A percentile compares a stretch with the other conserved stretches of the same genome.
These are phyloP conservation scores for Notospermus geniculatus DNA, from an alignment of 1,140 invertebrate genomes.

Conservation along the genomic window DNA sequence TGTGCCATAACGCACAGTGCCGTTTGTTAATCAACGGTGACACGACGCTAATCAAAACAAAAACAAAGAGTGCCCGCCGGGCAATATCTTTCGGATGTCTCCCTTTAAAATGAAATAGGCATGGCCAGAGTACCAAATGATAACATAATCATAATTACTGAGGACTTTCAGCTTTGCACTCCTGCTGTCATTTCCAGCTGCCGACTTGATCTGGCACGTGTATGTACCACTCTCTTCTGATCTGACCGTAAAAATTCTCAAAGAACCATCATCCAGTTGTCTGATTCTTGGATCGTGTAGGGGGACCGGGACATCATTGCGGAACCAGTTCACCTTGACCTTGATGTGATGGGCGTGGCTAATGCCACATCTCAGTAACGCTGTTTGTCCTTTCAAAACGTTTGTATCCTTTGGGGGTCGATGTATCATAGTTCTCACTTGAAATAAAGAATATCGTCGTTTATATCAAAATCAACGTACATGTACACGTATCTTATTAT, in stretches of 20 bases:
- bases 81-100: too few relatives aligned
- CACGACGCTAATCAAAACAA: too few relatives aligned
- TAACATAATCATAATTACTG: too few relatives aligned
- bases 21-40: too few relatives aligned
- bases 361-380: slow-evolving; percentile 87
- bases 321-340: slow-evolving; percentile 86
- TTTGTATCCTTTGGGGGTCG: slow-evolving; percentile 85
- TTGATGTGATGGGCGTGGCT: slow-evolving; percentile 85
- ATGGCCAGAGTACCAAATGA: too few relatives aligned
- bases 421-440: slow-evolving; percentile 88
- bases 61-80: too few relatives aligned
- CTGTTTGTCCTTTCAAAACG: slow-evolving; percentile 85
- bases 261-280: slow-evolving; percentile 54
- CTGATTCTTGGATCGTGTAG: slow-evolving; percentile 16
- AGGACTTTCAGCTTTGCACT: slow-evolving; percentile 61
- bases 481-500: too few relatives aligned
- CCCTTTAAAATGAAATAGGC: too few relatives aligned
- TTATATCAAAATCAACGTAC: too few relatives aligned
- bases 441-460: slow-evolving; percentile 27
- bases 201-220: slow-evolving; percentile 70
- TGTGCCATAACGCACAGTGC: too few relatives aligned
- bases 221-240: slow-evolving; percentile 59
- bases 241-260: slow-evolving; percentile 57
- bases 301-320: slow-evolving; percentile 9
- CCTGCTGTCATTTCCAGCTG: slow-evolving; percentile 88